Percentiles rank a stretch among this genome's conserved stretches.
Evolutionary conservation across 2,888 invertebrate genomes (phyloP).

Genomic region (Drosophila recens): DNA sequence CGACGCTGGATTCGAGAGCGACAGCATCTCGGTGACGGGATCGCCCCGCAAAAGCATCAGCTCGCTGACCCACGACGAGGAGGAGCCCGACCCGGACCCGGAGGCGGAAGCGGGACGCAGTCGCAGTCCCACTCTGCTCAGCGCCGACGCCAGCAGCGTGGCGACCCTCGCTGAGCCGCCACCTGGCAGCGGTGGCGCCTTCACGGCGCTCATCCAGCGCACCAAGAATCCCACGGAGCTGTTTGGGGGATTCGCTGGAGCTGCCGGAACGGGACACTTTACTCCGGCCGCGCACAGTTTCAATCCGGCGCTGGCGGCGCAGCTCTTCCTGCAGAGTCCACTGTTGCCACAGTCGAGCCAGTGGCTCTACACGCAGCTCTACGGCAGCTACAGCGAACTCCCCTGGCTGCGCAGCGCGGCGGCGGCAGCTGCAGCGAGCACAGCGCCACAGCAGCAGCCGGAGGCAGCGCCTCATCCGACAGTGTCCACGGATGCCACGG

Average conservation of each 20-base stretch:
- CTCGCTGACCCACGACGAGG: constrained; percentile 85
- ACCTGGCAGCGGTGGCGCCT: constrained; percentile 81
- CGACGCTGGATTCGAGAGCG: constrained; percentile 85
- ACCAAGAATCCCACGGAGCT: constrained; percentile 84
- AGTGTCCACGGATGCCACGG: constrained; percentile 43
- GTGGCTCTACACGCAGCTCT: constrained; percentile 92
- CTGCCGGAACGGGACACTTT: constrained; percentile 85
- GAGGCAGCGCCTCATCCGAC: constrained; percentile 23
- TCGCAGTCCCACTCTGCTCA: constrained; percentile 54
- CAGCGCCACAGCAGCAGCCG: constrained; percentile 62
- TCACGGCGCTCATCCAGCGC: constrained; percentile 85
- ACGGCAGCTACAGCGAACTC: constrained; percentile 89
- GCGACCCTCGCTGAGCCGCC: constrained; percentile 53
- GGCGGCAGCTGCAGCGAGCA: constrained; percentile 77
- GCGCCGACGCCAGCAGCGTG: constrained; percentile 50
- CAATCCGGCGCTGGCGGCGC: constrained; percentile 88
- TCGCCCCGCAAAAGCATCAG: constrained; percentile 86
- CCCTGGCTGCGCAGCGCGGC: constrained; percentile 87
- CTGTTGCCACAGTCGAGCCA: constrained; percentile 91
- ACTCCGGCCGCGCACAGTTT: constrained; percentile 85
- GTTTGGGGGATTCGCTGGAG: constrained; percentile 85
- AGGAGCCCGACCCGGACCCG: constrained; percentile 74
- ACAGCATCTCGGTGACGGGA: constrained; percentile 85
- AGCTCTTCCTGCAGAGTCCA: constrained; percentile 91
- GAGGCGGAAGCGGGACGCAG: constrained; percentile 56